Evolutionary conservation across 2,113 vertebrate genomes (phyloP).

Genomic region (Ctenodactylus gundi): DNA sequence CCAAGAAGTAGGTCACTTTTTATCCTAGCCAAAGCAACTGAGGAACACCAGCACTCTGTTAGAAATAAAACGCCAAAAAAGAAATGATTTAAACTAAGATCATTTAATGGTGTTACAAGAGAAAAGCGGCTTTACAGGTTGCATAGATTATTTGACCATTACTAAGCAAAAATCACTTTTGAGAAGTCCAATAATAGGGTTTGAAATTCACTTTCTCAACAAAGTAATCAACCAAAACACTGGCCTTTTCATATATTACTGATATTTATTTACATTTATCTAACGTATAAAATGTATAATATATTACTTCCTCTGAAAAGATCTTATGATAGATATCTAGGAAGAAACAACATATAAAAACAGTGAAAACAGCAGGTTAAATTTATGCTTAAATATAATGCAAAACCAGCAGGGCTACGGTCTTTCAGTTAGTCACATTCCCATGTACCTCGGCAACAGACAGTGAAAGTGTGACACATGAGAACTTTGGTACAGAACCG

Average conservation of each 20-base stretch:
- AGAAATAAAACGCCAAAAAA: background rate
- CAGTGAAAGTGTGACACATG: background rate
- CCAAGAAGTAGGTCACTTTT: background rate
- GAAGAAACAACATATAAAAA: background rate
- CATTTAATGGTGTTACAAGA: background rate
- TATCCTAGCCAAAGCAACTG: background rate
- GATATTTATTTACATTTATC: background rate
- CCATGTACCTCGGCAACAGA: background rate
- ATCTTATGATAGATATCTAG: background rate
- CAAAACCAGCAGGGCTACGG: background rate
- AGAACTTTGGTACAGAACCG: background rate
- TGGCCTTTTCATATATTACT: background rate
- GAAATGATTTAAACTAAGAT: background rate
- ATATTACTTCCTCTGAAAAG: slow-evolving; percentile 3
- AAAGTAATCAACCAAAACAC: background rate
- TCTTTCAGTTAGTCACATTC: background rate
- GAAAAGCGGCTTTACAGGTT: background rate
- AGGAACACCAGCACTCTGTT: background rate
- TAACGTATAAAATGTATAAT: background rate
- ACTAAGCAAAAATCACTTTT: slow-evolving; percentile 34
- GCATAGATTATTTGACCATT: slow-evolving; percentile 32
- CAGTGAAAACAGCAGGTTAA: background rate
- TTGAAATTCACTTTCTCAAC: background rate
- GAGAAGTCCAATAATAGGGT: slow-evolving; percentile 1
- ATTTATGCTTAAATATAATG: slow-evolving; percentile 2